A percentile compares a stretch with the other conserved stretches of the same genome.
These are phyloP conservation scores for Drosophila formosana DNA, from an alignment of 2,888 invertebrate genomes.

Conservation along the genomic window DNA sequence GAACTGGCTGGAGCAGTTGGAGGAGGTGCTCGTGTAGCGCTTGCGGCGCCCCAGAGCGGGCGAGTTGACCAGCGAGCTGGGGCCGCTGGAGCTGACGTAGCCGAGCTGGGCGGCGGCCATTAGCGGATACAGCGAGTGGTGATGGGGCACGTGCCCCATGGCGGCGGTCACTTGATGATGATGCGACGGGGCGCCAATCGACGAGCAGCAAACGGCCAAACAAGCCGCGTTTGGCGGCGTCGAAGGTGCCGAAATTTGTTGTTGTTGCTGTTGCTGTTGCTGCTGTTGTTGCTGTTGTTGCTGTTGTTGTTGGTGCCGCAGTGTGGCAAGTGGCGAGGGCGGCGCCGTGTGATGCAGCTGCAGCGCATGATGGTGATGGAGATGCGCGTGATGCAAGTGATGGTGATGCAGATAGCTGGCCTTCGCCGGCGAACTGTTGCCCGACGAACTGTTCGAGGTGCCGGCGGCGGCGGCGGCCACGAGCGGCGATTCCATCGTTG, in stretches of 20 bases:
- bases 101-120: conserved; percentile 72
- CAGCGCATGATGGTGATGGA: conserved; percentile 66
- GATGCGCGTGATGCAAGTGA: conserved; percentile 56
- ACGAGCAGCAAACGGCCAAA: conserved; percentile 57
- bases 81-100: conserved; percentile 77
- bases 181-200: conserved; percentile 42
- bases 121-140: conserved; percentile 79
- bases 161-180: conserved; percentile 41
- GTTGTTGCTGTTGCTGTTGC: conserved; percentile 57
- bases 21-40: conserved; percentile 87
- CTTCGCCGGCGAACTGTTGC: conserved; percentile 58
- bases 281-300: conserved; percentile 59
- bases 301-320: conserved; percentile 64
- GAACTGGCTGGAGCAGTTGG: conserved; percentile 88
- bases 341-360: conserved; percentile 73
- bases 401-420: conserved; percentile 66
- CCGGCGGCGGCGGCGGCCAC: conserved; percentile 29
- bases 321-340: conserved; percentile 64
- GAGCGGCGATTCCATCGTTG: background rate
- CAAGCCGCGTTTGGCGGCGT: conserved; percentile 47
- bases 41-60: conserved; percentile 88
- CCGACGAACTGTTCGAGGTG: conserved; percentile 55
- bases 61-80: conserved; percentile 84
- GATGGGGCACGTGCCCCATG: conserved; percentile 56
- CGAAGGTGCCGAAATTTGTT: conserved; percentile 33